A percentile compares a stretch with the other conserved stretches of the same genome.
Evolutionary conservation across 2,113 vertebrate genomes (phyloP).

Genomic region (Rafetus swinhoei): DNA sequence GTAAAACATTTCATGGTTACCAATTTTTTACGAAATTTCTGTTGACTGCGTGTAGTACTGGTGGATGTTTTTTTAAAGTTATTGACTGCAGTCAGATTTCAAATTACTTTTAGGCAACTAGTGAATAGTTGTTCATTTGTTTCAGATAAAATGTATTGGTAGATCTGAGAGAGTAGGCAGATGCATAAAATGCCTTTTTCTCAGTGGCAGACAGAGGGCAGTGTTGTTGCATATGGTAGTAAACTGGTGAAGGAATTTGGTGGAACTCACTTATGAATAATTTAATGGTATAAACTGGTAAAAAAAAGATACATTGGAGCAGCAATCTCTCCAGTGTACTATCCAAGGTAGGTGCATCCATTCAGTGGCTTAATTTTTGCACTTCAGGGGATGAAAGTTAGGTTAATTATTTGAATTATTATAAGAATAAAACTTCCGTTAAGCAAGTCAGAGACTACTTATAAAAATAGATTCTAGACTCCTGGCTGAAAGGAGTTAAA

Average conservation of each 20-base stretch:
- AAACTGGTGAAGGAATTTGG: neutral
- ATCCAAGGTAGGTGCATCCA: neutral
- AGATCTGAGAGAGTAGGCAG: neutral
- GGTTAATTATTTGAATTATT: neutral
- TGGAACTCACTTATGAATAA: neutral
- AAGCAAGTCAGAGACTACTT: neutral
- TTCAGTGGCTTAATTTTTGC: neutral
- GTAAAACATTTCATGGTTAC: neutral
- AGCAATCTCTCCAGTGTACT: neutral
- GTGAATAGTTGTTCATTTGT: neutral
- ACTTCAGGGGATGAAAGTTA: neutral
- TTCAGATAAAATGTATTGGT: neutral
- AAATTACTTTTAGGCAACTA: neutral
- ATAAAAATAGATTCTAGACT: neutral
- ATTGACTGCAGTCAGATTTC: neutral
- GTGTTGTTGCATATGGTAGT: conserved; percentile 6
- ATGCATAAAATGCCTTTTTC: neutral
- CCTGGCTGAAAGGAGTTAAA: neutral
- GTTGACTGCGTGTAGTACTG: neutral
- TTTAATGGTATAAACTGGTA: neutral
- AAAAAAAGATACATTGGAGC: neutral
- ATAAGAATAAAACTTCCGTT: neutral
- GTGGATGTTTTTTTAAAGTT: neutral
- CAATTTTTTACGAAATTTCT: neutral
- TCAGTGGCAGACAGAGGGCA: conserved; percentile 30